Evolutionary conservation across 2,888 invertebrate genomes (phyloP).

Genomic region (Ashinkailepas kermadecensis): DNA sequence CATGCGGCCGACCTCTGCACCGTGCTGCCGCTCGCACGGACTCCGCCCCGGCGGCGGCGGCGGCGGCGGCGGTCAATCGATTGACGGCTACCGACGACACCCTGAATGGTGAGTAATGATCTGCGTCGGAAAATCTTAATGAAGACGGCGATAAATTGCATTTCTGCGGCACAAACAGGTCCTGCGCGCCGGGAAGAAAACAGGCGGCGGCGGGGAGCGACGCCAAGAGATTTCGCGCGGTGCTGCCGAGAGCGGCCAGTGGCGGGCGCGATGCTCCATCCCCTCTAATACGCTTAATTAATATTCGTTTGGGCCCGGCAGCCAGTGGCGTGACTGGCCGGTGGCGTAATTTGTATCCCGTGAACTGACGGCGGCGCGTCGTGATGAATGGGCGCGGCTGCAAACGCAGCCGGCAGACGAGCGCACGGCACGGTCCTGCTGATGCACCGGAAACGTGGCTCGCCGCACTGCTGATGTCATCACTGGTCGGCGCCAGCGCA

Average conservation of each 20-base stretch:
- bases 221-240: too few relatives aligned
- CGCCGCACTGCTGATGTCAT: too few relatives aligned
- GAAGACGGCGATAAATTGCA: constrained; percentile 19
- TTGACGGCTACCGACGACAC: background rate
- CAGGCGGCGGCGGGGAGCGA: background rate
- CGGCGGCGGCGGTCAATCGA: background rate
- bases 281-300: background rate
- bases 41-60: background rate
- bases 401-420: background rate
- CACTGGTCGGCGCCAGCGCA: too few relatives aligned
- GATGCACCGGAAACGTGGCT: too few relatives aligned
- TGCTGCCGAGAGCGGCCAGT: too few relatives aligned
- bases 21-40: background rate
- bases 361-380: background rate
- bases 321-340: background rate
- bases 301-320: background rate
- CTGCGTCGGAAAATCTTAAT: background rate
- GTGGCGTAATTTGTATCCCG: constrained; percentile 4
- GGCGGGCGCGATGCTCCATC: background rate
- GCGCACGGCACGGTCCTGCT: too few relatives aligned
- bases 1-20: background rate
- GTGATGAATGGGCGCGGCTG: background rate
- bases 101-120: constrained; percentile 19
- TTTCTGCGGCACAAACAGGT: constrained; percentile 10
- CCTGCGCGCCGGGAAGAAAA: background rate